Evolutionary conservation across 2,797 vertebrate genomes (phyloP).

Genomic region (Amniataba percoides): DNA sequence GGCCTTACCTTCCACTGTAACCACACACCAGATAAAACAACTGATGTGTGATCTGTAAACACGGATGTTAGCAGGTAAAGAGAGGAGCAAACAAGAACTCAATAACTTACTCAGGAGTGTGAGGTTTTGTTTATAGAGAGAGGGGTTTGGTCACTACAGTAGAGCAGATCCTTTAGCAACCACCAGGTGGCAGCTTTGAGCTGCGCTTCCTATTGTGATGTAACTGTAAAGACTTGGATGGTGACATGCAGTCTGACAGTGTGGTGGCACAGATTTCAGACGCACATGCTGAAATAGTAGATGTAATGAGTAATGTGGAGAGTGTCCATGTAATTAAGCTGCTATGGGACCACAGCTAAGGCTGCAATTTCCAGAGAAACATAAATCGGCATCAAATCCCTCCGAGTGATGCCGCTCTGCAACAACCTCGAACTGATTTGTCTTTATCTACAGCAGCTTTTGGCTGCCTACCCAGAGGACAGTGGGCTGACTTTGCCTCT

Average conservation of each 20-base stretch:
- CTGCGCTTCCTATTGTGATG: slow-evolving; percentile 18
- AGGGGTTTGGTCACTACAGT: neutral
- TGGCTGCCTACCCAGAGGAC: slow-evolving; percentile 43
- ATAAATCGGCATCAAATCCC: neutral
- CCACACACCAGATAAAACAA: slow-evolving; percentile 10
- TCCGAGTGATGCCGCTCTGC: slow-evolving; percentile 17
- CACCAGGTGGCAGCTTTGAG: slow-evolving; percentile 77
- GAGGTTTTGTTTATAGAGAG: neutral
- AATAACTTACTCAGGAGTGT: neutral
- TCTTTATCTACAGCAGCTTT: slow-evolving; percentile 35
- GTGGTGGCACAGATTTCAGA: slow-evolving; percentile 12
- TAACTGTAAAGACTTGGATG: neutral
- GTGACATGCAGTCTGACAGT: slow-evolving; percentile 16
- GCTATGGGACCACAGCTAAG: neutral
- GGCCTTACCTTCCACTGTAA: neutral
- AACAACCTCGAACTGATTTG: slow-evolving; percentile 29
- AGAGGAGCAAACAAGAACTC: neutral
- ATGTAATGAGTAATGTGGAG: neutral
- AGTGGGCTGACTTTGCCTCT: slow-evolving; percentile 25
- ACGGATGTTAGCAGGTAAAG: neutral
- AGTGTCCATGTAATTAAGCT: neutral
- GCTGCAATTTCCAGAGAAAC: neutral
- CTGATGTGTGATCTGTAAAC: slow-evolving; percentile 3
- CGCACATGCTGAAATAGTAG: neutral
- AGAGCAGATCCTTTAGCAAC: slow-evolving; percentile 9